Conservation (phyloP, 1,140 invertebrate species). For the Phymorhynchus buccinoides region DNA sequence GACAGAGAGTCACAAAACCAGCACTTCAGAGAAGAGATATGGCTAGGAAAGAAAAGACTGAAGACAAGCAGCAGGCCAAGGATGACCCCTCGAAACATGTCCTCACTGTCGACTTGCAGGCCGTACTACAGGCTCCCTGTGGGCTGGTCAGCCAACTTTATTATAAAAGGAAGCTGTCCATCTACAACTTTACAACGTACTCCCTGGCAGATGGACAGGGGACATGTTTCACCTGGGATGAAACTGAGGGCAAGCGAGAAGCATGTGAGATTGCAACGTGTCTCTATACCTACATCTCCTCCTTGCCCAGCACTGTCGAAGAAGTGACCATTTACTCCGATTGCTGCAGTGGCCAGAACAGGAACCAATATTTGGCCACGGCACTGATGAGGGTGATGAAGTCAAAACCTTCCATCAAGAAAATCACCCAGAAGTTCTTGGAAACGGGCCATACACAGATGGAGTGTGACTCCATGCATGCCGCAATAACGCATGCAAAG, state of each 20-base stretch:
- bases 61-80: neutral
- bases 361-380: neutral
- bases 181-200: neutral
- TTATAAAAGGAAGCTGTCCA: neutral
- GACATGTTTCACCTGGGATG: neutral
- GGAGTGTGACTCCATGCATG: conserved; percentile 15
- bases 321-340: neutral
- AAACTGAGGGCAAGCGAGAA: neutral
- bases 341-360: neutral
- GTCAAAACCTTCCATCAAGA: neutral
- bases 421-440: neutral
- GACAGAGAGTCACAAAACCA: neutral
- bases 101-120: neutral
- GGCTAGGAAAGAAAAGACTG: neutral
- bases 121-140: neutral
- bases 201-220: neutral
- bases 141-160: neutral
- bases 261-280: neutral
- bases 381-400: neutral
- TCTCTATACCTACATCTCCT: neutral
- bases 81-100: neutral
- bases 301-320: neutral
- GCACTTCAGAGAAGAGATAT: neutral
- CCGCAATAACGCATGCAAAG: neutral
- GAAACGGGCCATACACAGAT: neutral